phyloP scores from a whole-genome alignment of 2,113 vertebrate species.

The Chrysochloris asiatica region DNA sequence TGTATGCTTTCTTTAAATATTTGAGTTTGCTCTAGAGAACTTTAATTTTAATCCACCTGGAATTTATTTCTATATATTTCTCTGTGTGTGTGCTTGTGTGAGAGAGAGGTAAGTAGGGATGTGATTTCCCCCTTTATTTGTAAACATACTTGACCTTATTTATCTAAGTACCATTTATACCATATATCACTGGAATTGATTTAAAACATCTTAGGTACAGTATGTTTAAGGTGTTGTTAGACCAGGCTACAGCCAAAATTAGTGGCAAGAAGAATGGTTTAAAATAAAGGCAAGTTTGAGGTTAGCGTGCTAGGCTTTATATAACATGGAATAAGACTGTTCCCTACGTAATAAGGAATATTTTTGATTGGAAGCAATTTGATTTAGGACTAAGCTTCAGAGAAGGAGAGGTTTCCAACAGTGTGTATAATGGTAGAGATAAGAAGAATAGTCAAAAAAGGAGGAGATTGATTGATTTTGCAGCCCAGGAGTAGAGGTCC shows the following conservation, averaged over 20 bases:
- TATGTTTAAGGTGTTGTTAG: neutral
- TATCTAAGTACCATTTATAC: neutral
- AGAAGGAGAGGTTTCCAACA: neutral
- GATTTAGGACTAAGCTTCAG: neutral
- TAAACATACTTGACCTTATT: neutral
- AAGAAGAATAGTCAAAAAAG: too few relatives aligned
- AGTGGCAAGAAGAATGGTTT: neutral
- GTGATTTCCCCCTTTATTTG: neutral
- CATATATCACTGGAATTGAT: neutral
- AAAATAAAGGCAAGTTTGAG: neutral
- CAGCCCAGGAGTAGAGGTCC: too few relatives aligned
- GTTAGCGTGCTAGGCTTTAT: neutral
- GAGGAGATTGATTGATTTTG: too few relatives aligned
- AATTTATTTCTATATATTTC: neutral
- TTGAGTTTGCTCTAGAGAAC: slow-evolving; percentile 1
- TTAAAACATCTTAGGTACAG: neutral
- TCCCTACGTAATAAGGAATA: neutral
- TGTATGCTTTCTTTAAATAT: slow-evolving; percentile 7
- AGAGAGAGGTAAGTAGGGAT: neutral
- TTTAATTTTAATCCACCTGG: neutral
- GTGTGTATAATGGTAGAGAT: neutral
- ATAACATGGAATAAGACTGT: neutral
- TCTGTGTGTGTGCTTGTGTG: neutral
- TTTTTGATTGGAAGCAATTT: neutral
- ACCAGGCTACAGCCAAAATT: neutral